Evolutionary conservation across 2,113 vertebrate species (phyloP).

Genomic region (Mus spicilegus): DNA sequence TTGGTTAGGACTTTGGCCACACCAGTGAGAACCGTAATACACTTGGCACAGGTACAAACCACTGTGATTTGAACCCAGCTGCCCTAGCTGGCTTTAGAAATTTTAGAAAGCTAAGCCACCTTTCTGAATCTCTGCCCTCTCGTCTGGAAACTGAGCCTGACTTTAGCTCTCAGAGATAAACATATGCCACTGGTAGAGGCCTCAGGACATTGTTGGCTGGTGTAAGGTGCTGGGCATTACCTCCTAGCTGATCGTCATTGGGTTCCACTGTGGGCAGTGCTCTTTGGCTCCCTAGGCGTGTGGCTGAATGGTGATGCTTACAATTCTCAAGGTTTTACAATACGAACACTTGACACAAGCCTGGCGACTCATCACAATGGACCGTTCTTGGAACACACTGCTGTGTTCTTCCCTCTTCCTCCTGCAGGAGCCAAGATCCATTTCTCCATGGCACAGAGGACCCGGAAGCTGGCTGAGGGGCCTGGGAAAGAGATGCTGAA

Average conservation of each 20-base stretch:
- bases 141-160: background rate
- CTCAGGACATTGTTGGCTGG: rapidly evolving
- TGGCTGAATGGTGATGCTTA: background rate
- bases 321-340: background rate
- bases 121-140: background rate
- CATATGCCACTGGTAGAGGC: rapidly evolving
- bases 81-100: rapidly evolving
- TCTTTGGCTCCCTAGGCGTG: background rate
- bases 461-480: rapidly evolving
- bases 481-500: background rate
- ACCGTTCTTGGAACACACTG: rapidly evolving
- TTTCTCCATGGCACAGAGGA: background rate
- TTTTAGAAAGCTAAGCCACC: background rate
- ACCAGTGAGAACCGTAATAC: background rate
- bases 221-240: rapidly evolving
- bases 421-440: rapidly evolving
- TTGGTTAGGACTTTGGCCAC: too few relatives aligned
- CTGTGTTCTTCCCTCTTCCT: background rate
- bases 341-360: too few relatives aligned
- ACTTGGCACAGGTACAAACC: rapidly evolving
- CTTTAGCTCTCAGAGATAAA: background rate
- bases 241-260: rapidly evolving
- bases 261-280: rapidly evolving
- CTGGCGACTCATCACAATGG: background rate
- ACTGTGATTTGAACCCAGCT: background rate